Evolutionary conservation across 1,140 invertebrate genomes (phyloP), one percentile per base, ranked within the genome.

Genomic region (Drosophila nigrodunni): DNA sequence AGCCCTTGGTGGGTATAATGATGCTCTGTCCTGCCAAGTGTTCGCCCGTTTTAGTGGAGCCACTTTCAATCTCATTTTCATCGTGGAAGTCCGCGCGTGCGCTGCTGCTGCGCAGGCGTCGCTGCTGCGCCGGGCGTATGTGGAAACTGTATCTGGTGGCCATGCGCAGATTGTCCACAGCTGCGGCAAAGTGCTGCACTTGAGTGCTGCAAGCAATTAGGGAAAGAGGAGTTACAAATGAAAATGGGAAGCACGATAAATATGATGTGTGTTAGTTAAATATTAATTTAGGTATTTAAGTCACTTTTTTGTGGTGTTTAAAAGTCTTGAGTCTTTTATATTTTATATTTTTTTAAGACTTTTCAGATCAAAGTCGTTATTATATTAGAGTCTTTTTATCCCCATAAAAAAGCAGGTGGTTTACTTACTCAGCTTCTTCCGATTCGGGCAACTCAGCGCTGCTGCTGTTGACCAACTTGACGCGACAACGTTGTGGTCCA

Each of bases 71-170:
- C 88, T 82, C 72, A 71, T 90, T 89, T 50, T 91, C 81, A 2
- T 80, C 75, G 18, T 75, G 70, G 25, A 81, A 72, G 10, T 92
- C 91, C 0, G 90, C 71, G 9, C 91, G 81, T 21, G 66, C 90
- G 46, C 81, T 91, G 54, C 65, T 88, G 81, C 77, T 89, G 76
- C 78, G 89, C 44, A 77, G 80, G 55, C 88, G 80, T 80, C 85
- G 64, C 47, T 76, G 75, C 34, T 78, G 77, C 6, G 91, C 74
- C 0, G 95, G 94, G 15, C 94, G 93, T 13, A 97, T 95, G 92
- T 96, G 95, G 76, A 97, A 95, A 8, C 95, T 95, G 87, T 97
- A 97, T 44, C 95, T 96, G 13, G 96, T 96, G 15, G 96, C 94
- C 96, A 96, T 96, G 10, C 95, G 92, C 39, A 96, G 91, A 55